Base-by-base conservation (phyloP, 2,113 vertebrate species). In the Polyodon spathula region DNA sequence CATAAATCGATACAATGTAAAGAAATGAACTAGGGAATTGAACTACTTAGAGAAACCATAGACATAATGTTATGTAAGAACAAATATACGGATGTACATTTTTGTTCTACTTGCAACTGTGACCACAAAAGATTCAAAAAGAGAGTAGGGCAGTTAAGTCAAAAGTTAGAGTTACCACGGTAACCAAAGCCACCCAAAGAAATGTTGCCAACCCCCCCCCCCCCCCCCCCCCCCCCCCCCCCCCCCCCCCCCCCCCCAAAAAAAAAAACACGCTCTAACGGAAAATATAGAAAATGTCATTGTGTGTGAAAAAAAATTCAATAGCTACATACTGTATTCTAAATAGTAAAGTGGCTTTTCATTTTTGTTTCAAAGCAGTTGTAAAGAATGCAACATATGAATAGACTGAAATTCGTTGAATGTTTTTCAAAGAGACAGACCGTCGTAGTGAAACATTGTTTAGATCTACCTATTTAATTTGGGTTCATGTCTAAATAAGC, bases 91-190 rank as follows among this genome's bases (percentile, higher is more conserved):
- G 12, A 8, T 55, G 44, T 54, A 56, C 40, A 66, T 4, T 50
- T 15, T 15, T 61, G 17, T 15, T 48, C 39, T 62, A 15, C 42
- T 41, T 39, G 54, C 58, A 37, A 54, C 61, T 11, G 50, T 46
- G 41, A 72, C 68, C 70, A 59, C 70, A 76, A 62, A 74, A 72
- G 64, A 48, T 71, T 71, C 61, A 59, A 71, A 50, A 59, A n/a
- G 58, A 68, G 65, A 50, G 50, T 41, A 62, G 62, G 46, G 53
- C 65, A 66, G 52, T 48, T 43, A 51, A 50, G 56, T 38, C 41
- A 68, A 64, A 70, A 64, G 62, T 41, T 63, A 67, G 66, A 57
- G 66, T 61, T 65, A 60, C 44, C 14, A 3, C 58, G 60, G 67
- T 53, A 68, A 61, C 63, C 60, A 57, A 46, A 42, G 56, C 37